phyloP scores from a whole-genome alignment of 2,888 invertebrate species.

The Dicyrtoma fusca region DNA sequence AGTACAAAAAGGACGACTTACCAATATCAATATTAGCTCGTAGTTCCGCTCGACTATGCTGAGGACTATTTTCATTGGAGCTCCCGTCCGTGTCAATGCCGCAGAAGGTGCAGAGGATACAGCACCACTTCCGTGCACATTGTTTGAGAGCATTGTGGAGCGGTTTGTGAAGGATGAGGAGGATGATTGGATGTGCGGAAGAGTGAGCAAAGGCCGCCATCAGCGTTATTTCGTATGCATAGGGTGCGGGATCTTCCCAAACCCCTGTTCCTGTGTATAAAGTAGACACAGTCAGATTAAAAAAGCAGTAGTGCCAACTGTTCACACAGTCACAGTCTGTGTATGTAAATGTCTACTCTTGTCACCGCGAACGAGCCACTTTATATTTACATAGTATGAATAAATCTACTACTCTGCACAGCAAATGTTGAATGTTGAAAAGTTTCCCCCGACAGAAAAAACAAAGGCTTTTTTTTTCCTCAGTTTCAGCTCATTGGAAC shows the following conservation, averaged over 20 bases:
- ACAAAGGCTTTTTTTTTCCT: no score
- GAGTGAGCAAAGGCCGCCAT: constrained; percentile 87
- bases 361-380: no score
- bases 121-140: constrained; percentile 63
- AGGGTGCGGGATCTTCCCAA: constrained; percentile 56
- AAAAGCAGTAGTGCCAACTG: no score
- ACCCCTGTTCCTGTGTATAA: constrained; percentile 48
- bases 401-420: no score
- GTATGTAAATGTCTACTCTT: no score
- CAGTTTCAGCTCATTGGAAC: no score
- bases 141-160: constrained; percentile 52
- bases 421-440: no score
- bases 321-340: no score
- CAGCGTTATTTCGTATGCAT: constrained; percentile 69
- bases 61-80: constrained; percentile 41
- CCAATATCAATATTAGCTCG: constrained; percentile 25
- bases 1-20: no score
- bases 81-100: constrained; percentile 54
- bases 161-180: constrained; percentile 70
- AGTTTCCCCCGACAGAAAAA: no score
- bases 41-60: constrained; percentile 36
- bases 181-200: constrained; percentile 79
- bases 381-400: no score
- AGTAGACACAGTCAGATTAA: no score
- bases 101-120: constrained; percentile 66